A percentile compares a stretch with the other conserved stretches of the same genome.
Evolutionary conservation across 2,797 vertebrate species (phyloP).

Genomic region (Dryobates pubescens): DNA sequence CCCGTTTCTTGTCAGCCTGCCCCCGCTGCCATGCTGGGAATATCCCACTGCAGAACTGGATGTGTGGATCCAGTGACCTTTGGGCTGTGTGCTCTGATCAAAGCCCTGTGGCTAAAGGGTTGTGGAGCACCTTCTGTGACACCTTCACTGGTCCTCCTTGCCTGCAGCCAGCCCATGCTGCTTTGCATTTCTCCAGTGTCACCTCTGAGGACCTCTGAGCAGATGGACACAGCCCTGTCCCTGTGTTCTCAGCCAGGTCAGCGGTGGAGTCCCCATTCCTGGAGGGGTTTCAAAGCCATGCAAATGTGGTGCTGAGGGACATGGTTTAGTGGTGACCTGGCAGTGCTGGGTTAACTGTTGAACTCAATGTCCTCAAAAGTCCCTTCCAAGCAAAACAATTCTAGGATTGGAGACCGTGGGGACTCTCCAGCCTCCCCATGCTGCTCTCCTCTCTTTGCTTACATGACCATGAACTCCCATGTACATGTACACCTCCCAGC

Average conservation of each 20-base stretch:
- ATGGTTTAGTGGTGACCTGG: neutral
- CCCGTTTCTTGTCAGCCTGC: accelerated
- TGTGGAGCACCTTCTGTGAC: neutral
- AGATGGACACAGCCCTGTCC: neutral
- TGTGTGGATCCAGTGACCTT: neutral
- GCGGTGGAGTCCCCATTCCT: neutral
- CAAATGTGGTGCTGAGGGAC: neutral
- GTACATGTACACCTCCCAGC: accelerated
- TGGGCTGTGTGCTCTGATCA: neutral
- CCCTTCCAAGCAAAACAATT: neutral
- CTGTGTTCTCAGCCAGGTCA: neutral
- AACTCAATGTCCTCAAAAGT: neutral
- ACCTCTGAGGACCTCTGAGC: neutral
- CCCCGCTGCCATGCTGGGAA: neutral
- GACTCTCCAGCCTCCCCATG: neutral
- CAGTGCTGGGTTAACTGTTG: neutral
- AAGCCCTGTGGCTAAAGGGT: neutral
- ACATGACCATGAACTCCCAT: neutral
- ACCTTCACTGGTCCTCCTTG: neutral
- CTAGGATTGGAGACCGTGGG: neutral
- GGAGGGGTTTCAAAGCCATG: neutral
- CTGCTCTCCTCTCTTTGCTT: neutral
- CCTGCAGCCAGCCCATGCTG: accelerated
- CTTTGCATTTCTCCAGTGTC: neutral
- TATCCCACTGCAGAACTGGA: neutral